Evolutionary conservation across 1,140 invertebrate species (phyloP).

Genomic region (Monomorium pharaonis): DNA sequence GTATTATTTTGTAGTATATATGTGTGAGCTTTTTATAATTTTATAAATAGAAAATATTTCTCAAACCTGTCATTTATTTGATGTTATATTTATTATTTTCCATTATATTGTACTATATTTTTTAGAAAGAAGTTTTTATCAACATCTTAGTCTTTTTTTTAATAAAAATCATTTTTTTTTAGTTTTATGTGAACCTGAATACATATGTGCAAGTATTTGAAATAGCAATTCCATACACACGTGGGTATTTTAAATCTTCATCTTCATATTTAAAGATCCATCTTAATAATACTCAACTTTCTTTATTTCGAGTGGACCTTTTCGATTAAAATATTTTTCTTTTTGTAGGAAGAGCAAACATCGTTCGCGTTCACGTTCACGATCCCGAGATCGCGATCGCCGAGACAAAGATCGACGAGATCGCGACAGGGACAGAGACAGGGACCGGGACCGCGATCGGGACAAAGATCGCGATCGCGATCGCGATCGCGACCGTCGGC

Average conservation of each 20-base stretch:
- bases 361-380: conserved; percentile 84
- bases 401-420: conserved; percentile 83
- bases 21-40: too few relatives aligned
- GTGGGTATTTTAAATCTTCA: neutral
- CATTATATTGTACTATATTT: too few relatives aligned
- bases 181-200: too few relatives aligned
- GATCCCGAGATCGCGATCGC: conserved; percentile 81
- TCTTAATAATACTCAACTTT: neutral
- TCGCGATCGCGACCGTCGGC: conserved; percentile 81
- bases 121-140: neutral
- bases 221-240: conserved; percentile 13
- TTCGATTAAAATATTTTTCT: conserved; percentile 50
- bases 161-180: neutral
- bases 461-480: conserved; percentile 83
- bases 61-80: neutral
- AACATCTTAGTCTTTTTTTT: neutral
- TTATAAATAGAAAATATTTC: neutral
- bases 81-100: neutral
- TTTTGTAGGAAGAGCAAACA: conserved; percentile 84
- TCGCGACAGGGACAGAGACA: conserved; percentile 79
- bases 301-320: neutral
- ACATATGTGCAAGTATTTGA: neutral
- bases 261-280: conserved; percentile 4
- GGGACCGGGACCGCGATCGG: conserved; percentile 79
- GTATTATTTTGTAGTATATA: neutral